phyloP scores from a whole-genome alignment of 2,888 invertebrate genomes.

The Xestia xanthographa region DNA sequence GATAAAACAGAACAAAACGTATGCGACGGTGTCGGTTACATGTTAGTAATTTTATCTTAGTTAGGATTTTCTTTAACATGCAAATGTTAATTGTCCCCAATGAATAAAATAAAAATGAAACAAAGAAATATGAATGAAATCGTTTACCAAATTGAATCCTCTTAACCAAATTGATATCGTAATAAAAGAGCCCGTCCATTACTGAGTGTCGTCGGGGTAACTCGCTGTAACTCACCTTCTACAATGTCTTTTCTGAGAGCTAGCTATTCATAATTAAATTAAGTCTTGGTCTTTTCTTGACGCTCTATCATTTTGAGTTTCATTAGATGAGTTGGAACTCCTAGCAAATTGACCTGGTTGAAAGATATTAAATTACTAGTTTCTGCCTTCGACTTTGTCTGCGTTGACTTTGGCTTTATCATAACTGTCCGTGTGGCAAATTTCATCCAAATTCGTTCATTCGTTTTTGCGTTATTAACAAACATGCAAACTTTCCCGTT shows the following conservation, averaged over 20 bases:
- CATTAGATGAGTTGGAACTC: constrained; percentile 46
- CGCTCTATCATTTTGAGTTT: constrained; percentile 48
- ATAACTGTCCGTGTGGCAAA: not conserved
- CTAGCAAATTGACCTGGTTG: constrained; percentile 15
- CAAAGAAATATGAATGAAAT: constrained; percentile 30
- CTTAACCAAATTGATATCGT: constrained; percentile 66
- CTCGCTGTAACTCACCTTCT: constrained; percentile 70
- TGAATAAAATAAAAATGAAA: constrained; percentile 32
- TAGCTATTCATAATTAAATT: constrained; percentile 66
- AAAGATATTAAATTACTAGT: not conserved
- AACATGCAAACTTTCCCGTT: not conserved
- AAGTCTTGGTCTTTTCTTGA: constrained; percentile 62
- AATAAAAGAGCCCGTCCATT: constrained; percentile 66
- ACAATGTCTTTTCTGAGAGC: constrained; percentile 61
- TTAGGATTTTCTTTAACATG: not conserved
- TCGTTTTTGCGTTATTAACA: not conserved
- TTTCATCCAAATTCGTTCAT: not conserved
- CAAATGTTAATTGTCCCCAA: not conserved
- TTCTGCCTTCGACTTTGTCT: not conserved
- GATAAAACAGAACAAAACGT: not conserved
- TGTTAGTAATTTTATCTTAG: not conserved
- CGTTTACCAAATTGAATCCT: constrained; percentile 55
- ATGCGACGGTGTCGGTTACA: not conserved
- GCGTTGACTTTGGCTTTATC: not conserved
- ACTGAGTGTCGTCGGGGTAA: constrained; percentile 68